A percentile compares a stretch with the other conserved stretches of the same genome.
phyloP scores from a whole-genome alignment of 2,888 invertebrate species.

The Noctua comes region DNA sequence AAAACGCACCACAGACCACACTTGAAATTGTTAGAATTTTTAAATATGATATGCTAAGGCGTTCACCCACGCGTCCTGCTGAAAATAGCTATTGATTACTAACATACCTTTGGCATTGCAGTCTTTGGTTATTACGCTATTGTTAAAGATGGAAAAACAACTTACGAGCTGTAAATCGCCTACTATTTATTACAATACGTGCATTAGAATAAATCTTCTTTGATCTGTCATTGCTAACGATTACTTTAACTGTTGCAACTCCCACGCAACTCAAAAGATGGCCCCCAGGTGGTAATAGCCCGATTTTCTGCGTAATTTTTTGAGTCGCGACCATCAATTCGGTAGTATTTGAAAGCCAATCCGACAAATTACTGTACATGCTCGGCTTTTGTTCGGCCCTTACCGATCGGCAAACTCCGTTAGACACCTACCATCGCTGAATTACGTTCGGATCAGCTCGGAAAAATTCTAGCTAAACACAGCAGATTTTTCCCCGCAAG shows the following conservation, averaged over 20 bases:
- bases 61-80: constrained; percentile 46
- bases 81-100: constrained; percentile 51
- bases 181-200: constrained; percentile 15
- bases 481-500: not conserved
- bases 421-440: not conserved
- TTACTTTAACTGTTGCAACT: constrained; percentile 1
- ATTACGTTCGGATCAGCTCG: not conserved
- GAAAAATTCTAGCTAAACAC: not conserved
- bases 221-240: constrained; percentile 13
- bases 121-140: constrained; percentile 13
- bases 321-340: not conserved
- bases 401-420: not conserved
- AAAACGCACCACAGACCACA: constrained; percentile 45
- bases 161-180: constrained; percentile 12
- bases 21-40: constrained; percentile 57
- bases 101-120: constrained; percentile 24
- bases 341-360: no score
- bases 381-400: not conserved
- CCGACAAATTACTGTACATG: no score
- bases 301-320: not conserved
- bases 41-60: no score
- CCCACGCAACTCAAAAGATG: not conserved
- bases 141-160: constrained; percentile 21
- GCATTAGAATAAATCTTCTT: constrained; percentile 34
- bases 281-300: not conserved